These are phyloP conservation scores for Mythimna pallens DNA, from an alignment of 2,888 invertebrate species.

Conservation along the genomic window DNA sequence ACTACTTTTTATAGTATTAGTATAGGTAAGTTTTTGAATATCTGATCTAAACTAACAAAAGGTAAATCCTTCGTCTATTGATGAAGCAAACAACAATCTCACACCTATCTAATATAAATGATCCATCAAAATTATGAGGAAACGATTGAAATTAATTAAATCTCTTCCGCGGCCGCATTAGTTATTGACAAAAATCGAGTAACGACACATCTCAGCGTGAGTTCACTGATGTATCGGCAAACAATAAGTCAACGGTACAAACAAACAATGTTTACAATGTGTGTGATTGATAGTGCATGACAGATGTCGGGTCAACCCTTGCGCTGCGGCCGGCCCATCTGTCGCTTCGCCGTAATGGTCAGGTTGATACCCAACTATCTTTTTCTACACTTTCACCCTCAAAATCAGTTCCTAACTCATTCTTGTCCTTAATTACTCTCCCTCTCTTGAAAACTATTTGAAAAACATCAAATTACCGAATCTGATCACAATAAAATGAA, in stretches of 20 bases:
- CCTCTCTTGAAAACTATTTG: slow-evolving; percentile 20
- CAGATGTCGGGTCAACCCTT: slow-evolving; percentile 88
- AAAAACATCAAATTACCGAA: slow-evolving; percentile 36
- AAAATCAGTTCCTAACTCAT: slow-evolving; percentile 59
- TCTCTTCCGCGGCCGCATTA: slow-evolving; percentile 61
- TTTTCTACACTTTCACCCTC: slow-evolving; percentile 66
- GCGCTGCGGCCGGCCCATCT: slow-evolving; percentile 80
- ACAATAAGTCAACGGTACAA: slow-evolving; percentile 83
- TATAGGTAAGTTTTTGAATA: not conserved
- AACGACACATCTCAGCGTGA: slow-evolving; percentile 80
- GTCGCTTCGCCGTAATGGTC: slow-evolving; percentile 79
- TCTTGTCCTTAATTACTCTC: not conserved
- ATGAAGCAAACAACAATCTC: not conserved
- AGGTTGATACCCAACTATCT: slow-evolving; percentile 63
- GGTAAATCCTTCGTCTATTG: not conserved
- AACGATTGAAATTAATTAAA: slow-evolving; percentile 64
- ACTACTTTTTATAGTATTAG: no score
- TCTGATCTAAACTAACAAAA: not conserved
- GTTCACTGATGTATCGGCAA: slow-evolving; percentile 77
- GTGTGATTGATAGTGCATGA: slow-evolving; percentile 86
- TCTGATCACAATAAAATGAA: slow-evolving; percentile 54
- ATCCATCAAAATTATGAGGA: slow-evolving; percentile 53
- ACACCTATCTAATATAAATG: slow-evolving; percentile 31
- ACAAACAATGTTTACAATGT: slow-evolving; percentile 84
- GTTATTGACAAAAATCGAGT: slow-evolving; percentile 70